Conservation (phyloP, 2,797 vertebrate species). For the Leontopithecus rosalia region DNA sequence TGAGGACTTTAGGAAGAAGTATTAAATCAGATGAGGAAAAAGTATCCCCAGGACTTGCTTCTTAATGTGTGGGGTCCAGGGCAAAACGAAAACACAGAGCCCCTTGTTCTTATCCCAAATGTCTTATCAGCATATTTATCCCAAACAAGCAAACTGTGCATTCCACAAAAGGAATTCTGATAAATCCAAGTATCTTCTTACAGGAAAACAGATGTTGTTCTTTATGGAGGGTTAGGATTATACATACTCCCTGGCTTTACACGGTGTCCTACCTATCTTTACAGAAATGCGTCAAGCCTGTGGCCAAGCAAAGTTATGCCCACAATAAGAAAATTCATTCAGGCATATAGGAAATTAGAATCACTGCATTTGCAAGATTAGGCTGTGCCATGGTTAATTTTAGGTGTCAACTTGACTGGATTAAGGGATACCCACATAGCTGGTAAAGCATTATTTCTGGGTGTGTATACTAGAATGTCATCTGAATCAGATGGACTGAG, state of each 20-base stretch:
- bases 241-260: not conserved
- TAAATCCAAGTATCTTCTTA: not conserved
- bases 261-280: not conserved
- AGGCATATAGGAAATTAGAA: not conserved
- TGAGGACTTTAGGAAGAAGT: not conserved
- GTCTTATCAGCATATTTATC: not conserved
- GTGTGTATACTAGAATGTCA: not conserved
- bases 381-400: not conserved
- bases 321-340: not conserved
- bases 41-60: not conserved
- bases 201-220: not conserved
- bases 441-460: not conserved
- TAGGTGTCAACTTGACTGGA: not conserved
- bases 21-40: not conserved
- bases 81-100: not conserved
- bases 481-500: too few species aligned
- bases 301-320: not conserved
- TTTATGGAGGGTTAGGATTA: not conserved
- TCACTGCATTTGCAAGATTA: not conserved
- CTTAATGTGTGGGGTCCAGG: not conserved
- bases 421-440: not conserved
- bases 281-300: not conserved
- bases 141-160: not conserved
- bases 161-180: slow-evolving; percentile 9
- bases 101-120: not conserved